Evolutionary conservation across 2,888 invertebrate genomes (phyloP).

Genomic region (Drosophila tripunctata): DNA sequence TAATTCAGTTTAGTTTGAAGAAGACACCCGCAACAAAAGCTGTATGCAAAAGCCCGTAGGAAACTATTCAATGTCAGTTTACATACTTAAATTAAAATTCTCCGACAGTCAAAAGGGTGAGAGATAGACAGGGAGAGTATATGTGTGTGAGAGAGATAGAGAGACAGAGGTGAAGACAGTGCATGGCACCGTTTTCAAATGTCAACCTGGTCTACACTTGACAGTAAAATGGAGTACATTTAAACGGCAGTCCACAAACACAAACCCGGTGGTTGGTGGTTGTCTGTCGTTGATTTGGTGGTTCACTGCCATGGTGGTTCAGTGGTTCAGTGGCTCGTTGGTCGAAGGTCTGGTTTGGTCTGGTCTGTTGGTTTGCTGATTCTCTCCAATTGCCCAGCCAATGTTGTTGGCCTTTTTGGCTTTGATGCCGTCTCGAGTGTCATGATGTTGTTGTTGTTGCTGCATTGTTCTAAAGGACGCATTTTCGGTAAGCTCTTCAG

Average conservation of each 20-base stretch:
- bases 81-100: constrained; percentile 80
- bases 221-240: constrained; percentile 81
- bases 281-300: neutral
- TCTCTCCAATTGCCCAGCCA: constrained; percentile 12
- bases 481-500: constrained; percentile 46
- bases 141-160: neutral
- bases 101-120: constrained; percentile 42
- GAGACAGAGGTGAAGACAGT: constrained; percentile 8
- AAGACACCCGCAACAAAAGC: constrained; percentile 63
- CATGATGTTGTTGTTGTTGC: constrained; percentile 53
- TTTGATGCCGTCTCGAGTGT: constrained; percentile 66
- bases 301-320: constrained; percentile 10
- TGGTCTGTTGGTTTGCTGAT: neutral
- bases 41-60: constrained; percentile 17
- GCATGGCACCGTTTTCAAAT: constrained; percentile 62
- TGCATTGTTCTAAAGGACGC: constrained; percentile 44
- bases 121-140: neutral
- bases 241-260: constrained; percentile 71
- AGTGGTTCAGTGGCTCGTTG: constrained; percentile 7
- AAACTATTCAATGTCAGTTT: constrained; percentile 79
- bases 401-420: constrained; percentile 56
- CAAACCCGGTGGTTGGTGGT: constrained; percentile 5
- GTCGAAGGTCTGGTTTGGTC: no score
- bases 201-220: constrained; percentile 77
- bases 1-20: constrained; percentile 35